Conservation (phyloP, 1,140 invertebrate species). For the Melipona quadrifasciata region DNA sequence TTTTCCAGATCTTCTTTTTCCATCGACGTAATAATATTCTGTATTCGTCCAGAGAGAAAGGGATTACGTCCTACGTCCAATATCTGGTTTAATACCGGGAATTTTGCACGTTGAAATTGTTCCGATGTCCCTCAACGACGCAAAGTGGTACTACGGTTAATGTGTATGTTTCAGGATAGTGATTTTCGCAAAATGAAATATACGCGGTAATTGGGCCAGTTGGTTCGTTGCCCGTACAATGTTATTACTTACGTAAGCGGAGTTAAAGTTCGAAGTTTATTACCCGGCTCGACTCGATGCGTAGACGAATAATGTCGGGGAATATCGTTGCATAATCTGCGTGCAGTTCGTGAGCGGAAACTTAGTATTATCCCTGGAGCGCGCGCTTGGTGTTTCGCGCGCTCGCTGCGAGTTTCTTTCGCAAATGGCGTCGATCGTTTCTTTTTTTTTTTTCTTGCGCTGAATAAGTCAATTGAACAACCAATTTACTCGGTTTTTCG, state of each 20-base stretch:
- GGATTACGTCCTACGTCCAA: too few species aligned
- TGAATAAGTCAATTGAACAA: background rate
- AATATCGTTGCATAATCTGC: slow-evolving; percentile 35
- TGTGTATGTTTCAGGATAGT: background rate
- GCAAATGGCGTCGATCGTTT: background rate
- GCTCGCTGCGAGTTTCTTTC: background rate
- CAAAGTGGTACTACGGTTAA: background rate
- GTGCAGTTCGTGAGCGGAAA: slow-evolving; percentile 10
- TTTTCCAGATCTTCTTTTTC: too few species aligned
- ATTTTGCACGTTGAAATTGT: too few species aligned
- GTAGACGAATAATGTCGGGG: slow-evolving; percentile 15
- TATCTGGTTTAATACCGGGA: too few species aligned
- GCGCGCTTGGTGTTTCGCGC: background rate
- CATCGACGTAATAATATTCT: background rate
- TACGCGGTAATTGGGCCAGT: background rate
- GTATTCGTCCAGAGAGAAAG: too few species aligned
- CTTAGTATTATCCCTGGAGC: slow-evolving; percentile 29
- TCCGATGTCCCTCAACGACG: too few species aligned
- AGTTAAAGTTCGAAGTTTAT: slow-evolving; percentile 33
- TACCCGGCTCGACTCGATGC: background rate
- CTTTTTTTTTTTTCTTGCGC: too few species aligned
- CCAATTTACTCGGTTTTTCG: too few species aligned
- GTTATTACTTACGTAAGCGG: background rate
- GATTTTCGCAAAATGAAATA: background rate
- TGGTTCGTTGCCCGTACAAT: background rate